phyloP scores from a whole-genome alignment of 2,113 vertebrate genomes.

The Hippoglossus stenolepis region DNA sequence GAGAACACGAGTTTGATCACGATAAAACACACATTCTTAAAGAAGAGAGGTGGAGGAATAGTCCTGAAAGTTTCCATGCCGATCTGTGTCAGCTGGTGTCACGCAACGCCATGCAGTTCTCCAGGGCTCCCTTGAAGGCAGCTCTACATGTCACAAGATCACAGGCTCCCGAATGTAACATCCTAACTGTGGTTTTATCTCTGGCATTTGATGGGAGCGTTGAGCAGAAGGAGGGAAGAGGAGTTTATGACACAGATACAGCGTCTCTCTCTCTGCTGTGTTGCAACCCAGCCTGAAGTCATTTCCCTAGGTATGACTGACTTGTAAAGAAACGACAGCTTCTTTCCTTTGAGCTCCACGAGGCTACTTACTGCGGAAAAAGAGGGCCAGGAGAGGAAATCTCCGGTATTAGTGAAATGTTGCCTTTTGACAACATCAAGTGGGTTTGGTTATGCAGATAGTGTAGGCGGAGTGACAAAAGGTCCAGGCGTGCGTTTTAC shows the following conservation, averaged over 20 bases:
- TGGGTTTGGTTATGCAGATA: neutral
- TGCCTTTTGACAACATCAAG: too few species aligned
- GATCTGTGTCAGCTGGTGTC: neutral
- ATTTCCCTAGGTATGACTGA: neutral
- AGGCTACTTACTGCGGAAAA: constrained; percentile 2
- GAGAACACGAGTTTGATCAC: neutral
- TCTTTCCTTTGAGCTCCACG: neutral
- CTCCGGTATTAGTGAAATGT: neutral
- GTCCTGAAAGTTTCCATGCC: neutral
- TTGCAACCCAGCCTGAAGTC: constrained; percentile 10
- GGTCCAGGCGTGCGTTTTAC: too few species aligned
- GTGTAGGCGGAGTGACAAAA: neutral
- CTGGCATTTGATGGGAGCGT: neutral
- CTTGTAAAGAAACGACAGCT: neutral
- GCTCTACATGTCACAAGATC: neutral
- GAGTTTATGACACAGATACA: neutral
- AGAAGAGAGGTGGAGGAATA: neutral
- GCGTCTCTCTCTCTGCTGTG: neutral
- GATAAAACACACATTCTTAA: neutral
- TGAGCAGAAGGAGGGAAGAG: neutral
- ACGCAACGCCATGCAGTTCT: neutral
- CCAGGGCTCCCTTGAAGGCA: neutral
- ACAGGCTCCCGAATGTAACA: neutral
- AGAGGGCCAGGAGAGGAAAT: neutral
- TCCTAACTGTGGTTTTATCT: constrained; percentile 9